phyloP scores from a whole-genome alignment of 2,797 vertebrate species.

The Anabacerthia variegaticeps region DNA sequence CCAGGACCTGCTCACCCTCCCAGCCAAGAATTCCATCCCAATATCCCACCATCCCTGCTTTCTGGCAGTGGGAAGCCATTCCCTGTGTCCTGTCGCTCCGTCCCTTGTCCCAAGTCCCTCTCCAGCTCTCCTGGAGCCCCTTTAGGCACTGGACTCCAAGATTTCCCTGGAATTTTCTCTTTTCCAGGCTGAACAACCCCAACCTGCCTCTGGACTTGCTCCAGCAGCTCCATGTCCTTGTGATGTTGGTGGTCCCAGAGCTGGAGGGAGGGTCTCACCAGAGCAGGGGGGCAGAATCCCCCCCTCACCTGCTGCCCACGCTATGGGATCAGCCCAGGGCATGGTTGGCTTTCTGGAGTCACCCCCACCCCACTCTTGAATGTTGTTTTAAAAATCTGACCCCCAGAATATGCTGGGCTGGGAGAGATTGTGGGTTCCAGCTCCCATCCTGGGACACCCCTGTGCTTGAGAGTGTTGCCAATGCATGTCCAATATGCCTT shows the following conservation, averaged over 20 bases:
- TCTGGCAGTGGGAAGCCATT: background rate
- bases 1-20: background rate
- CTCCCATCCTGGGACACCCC: background rate
- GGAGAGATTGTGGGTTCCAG: background rate
- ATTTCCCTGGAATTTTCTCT: background rate
- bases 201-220: background rate
- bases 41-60: rapidly evolving
- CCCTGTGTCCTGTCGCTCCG: background rate
- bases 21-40: background rate
- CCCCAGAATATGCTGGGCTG: background rate
- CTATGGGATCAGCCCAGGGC: background rate
- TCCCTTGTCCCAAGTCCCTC: rapidly evolving
- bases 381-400: background rate
- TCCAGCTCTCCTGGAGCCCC: background rate
- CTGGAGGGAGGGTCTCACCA: background rate
- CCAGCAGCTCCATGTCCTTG: background rate
- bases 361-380: background rate
- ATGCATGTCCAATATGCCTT: background rate
- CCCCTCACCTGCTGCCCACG: background rate
- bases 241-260: background rate
- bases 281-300: background rate
- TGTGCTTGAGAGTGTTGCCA: background rate
- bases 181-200: background rate
- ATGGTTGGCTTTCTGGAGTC: background rate
- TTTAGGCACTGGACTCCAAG: background rate